Evolutionary conservation across 2,113 vertebrate genomes (phyloP), one percentile per base, ranked within the genome.

Genomic region (Tinamus guttatus): DNA sequence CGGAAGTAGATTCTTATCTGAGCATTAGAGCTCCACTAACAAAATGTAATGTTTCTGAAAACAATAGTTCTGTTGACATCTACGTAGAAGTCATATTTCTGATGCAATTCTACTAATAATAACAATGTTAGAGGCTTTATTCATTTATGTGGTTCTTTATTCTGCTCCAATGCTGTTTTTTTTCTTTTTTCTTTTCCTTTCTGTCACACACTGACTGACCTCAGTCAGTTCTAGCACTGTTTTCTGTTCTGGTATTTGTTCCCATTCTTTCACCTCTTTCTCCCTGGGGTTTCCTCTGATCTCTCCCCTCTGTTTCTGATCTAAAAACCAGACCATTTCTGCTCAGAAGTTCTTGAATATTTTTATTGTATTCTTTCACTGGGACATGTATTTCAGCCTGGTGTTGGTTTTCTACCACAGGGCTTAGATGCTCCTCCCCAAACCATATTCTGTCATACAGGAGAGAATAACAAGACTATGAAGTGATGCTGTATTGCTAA

Each of bases 151-250:
- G 41, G 12, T 28, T 85, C 43, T 51, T 73, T 4, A 51, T 47
- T 73, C 14, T 2, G 0, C 14, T 54, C 27, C 30, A 43, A 7
- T 7, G 0, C 2, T 13, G 9, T 1, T 63, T 3, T 49, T 49
- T 21, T 49, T 49, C 49, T 22, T 49, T 49, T 49, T 49, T 7
- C 47, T 49, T 52, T 41, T 47, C 43, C 1, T 25, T 28, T 62
- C 36, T 75, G 58, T 67, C 11, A 27, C 11, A 27, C 21, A 17
- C 14, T 60, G 7, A 4, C 22, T 87, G 69, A 68, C 21, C 15
- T 56, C 30, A 52, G 27, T 40, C 17, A 81, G 30, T 70, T 74
- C 34, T 67, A 60, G 45, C 12, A 75, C 13, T 47, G 15, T 40
- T 56, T 71, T 63, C n/a, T 59, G 3, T 73, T 70, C n/a, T 43